These are phyloP conservation scores for Struthidea cinerea DNA, from an alignment of 2,113 vertebrate species.

Conservation along the genomic window DNA sequence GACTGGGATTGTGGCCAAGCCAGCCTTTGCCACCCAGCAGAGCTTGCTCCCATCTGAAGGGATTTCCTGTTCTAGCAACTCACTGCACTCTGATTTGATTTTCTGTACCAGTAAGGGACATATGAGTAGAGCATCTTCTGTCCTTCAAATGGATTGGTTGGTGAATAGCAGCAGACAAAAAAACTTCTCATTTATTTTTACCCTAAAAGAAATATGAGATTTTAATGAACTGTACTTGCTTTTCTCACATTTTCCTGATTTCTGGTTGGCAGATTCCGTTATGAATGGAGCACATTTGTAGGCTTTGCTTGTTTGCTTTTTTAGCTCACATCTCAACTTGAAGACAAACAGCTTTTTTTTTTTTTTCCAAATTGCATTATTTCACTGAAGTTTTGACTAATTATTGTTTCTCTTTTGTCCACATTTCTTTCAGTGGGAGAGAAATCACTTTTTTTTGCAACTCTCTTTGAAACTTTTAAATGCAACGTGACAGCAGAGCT, in stretches of 20 bases:
- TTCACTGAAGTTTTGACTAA: neutral
- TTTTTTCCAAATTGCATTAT: neutral
- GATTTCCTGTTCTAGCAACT: constrained; percentile 3
- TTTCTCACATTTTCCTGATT: neutral
- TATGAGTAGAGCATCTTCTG: neutral
- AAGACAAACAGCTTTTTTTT: accelerated
- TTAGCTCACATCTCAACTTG: neutral
- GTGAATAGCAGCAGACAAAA: neutral
- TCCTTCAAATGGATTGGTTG: neutral
- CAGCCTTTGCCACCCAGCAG: neutral
- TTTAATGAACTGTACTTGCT: neutral
- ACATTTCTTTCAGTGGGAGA: neutral
- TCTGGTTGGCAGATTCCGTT: neutral
- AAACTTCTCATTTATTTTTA: neutral
- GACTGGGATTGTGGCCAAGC: neutral
- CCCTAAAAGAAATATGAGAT: neutral
- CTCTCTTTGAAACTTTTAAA: neutral
- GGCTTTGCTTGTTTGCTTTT: neutral
- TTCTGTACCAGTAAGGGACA: neutral
- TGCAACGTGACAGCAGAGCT: accelerated
- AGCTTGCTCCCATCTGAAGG: neutral
- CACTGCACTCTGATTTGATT: neutral
- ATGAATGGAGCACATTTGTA: neutral
- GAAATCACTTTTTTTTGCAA: neutral
- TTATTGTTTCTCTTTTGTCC: neutral